Conservation (phyloP, 2,113 vertebrate genomes). For the Ivindomyrus marchei region DNA sequence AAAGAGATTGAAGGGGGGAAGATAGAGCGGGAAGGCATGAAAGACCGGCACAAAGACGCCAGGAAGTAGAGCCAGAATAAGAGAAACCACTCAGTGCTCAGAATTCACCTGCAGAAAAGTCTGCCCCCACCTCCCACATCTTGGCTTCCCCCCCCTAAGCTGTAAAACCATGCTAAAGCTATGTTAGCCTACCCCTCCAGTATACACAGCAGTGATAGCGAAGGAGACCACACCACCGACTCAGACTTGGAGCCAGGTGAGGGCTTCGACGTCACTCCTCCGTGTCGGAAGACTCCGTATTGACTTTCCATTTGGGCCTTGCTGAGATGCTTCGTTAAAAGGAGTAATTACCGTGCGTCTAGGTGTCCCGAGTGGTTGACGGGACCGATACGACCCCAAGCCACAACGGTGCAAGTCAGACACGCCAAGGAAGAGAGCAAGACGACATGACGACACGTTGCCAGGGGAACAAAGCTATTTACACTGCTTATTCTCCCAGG, state of each 20-base stretch:
- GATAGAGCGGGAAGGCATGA: slow-evolving; percentile 36
- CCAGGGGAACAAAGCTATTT: slow-evolving; percentile 62
- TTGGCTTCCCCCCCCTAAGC: slow-evolving; percentile 45
- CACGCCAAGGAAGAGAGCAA: slow-evolving; percentile 26
- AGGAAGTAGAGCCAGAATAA: neutral
- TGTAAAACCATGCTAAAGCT: slow-evolving; percentile 48
- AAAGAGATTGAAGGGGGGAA: neutral
- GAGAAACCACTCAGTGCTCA: slow-evolving; percentile 45
- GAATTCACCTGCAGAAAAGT: slow-evolving; percentile 44
- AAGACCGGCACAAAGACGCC: slow-evolving; percentile 24
- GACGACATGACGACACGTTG: slow-evolving; percentile 46
- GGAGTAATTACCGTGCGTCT: neutral
- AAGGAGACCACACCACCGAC: neutral
- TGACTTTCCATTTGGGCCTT: neutral
- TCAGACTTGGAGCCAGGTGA: neutral
- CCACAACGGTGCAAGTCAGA: neutral
- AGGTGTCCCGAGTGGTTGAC: neutral
- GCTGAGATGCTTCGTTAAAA: neutral
- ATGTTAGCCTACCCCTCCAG: neutral
- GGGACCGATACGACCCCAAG: neutral
- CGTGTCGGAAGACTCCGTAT: neutral
- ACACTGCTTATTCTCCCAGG: slow-evolving; percentile 29
- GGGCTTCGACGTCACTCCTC: neutral
- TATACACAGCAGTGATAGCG: neutral
- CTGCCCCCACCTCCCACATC: slow-evolving; percentile 30